These are phyloP conservation scores for Caenorhabditis wallacei DNA, from an alignment of 2,888 invertebrate species.

Conservation along the genomic window DNA sequence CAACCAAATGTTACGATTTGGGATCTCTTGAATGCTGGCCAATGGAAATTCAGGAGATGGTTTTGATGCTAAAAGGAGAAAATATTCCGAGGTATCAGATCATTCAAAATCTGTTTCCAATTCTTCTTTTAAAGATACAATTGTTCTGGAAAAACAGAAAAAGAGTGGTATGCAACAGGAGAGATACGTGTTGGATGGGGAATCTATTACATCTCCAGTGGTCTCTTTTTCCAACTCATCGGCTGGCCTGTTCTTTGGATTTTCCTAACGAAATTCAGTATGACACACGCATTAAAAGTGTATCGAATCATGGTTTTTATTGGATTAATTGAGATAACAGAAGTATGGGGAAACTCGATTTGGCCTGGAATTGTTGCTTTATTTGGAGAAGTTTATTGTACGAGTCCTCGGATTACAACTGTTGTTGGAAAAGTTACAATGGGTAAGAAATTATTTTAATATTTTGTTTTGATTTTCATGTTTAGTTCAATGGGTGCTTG, in stretches of 20 bases:
- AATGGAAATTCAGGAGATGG: constrained; percentile 25
- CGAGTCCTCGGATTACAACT: constrained; percentile 15
- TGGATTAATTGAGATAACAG: constrained; percentile 45
- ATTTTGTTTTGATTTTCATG: background rate
- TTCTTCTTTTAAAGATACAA: constrained; percentile 37
- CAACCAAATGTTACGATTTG: background rate
- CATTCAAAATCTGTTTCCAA: background rate
- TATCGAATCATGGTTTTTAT: constrained; percentile 51
- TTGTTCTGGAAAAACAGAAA: constrained; percentile 13
- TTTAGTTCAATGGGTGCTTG: constrained; percentile 56
- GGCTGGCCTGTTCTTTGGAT: constrained; percentile 34
- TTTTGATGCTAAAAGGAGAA: constrained; percentile 10
- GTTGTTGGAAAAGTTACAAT: constrained; percentile 54
- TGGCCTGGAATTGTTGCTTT: constrained; percentile 35
- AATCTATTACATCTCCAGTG: constrained; percentile 33
- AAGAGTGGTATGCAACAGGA: constrained; percentile 48
- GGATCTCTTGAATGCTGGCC: constrained; percentile 17
- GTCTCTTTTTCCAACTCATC: constrained; percentile 32
- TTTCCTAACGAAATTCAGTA: constrained; percentile 6
- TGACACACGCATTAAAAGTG: constrained; percentile 22
- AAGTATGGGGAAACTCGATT: constrained; percentile 51
- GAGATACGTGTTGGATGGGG: background rate
- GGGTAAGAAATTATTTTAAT: constrained; percentile 10
- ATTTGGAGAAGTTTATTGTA: constrained; percentile 48
- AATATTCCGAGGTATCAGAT: background rate